Base-by-base conservation (phyloP, 2,888 invertebrate genomes). In the Papilio gigon region DNA sequence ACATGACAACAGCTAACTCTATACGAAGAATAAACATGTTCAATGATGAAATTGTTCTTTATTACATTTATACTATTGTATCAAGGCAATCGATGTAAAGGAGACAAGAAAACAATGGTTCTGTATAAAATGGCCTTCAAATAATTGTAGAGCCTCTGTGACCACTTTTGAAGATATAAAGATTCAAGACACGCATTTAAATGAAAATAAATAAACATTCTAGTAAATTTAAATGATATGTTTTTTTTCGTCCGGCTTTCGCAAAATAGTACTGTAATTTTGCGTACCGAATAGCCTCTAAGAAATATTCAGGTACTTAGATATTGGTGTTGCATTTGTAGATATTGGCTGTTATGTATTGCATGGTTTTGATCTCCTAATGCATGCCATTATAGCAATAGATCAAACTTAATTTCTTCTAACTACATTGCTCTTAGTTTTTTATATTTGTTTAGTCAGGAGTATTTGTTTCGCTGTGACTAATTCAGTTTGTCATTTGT, bases 41-140 rank as follows among this genome's bases (percentile, higher is more conserved):
- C 37, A 37, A 4, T 37, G 42, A n/a, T 42, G 1, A 5, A 42
- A 42, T 17, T 42, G 8, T 17, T 2, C 4, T 2, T 42, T 37
- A 4, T 11, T 12, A 37, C 4, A 9, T 37, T n/a, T n/a, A n/a
- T n/a, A n/a, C n/a, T n/a, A n/a, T n/a, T n/a, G n/a, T n/a, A n/a
- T n/a, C n/a, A n/a, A n/a, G n/a, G n/a, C 60, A 80, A 81, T 50
- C 72, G 76, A n/a, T 77, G 78, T 35, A 72, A 62, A n/a, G 86
- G 82, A 0, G 37, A n/a, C 71, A 0, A 80, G 76, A 60, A 78
- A 76, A 0, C 75, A 76, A 4, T 87, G 85, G 85, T 77, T 73
- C 60, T 86, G 85, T 68, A 71, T 75, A 9, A 76, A 77, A 35
- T 75, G 74, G 59, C 44, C 72, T 4, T 61, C 61, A 8, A 40